phyloP scores from a whole-genome alignment of 1,140 invertebrate species.

The Mactra quadrangularis region DNA sequence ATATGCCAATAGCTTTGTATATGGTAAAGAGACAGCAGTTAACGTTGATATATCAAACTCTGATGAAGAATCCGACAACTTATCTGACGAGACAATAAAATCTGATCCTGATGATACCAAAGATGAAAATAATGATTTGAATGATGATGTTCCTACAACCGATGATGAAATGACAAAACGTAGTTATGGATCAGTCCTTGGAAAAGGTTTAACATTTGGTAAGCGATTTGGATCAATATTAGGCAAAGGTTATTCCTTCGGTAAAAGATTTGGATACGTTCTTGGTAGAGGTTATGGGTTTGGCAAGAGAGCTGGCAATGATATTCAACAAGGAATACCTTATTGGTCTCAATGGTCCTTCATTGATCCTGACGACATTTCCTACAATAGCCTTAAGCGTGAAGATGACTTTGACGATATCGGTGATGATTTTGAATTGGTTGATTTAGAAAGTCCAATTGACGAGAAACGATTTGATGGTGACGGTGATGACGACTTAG shows the following conservation, averaged over 20 bases:
- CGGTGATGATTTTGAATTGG: constrained; percentile 5
- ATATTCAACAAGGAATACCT: not conserved
- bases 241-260: constrained; percentile 18
- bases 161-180: not conserved
- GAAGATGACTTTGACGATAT: not conserved
- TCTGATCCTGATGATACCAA: not conserved
- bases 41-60: too few relatives aligned
- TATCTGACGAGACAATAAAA: not conserved
- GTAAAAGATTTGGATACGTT: constrained; percentile 21
- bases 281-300: constrained; percentile 30
- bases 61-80: too few relatives aligned
- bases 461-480: constrained; percentile 16
- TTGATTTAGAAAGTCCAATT: constrained; percentile 25
- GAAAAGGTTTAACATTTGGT: constrained; percentile 12
- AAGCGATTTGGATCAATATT: constrained; percentile 25
- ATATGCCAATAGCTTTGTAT: too few relatives aligned
- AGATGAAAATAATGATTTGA: not conserved
- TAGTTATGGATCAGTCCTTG: constrained; percentile 18
- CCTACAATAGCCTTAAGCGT: not conserved
- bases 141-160: not conserved
- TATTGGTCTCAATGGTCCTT: not conserved
- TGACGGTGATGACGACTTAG: not conserved
- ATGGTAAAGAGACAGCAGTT: too few relatives aligned
- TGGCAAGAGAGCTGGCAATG: constrained; percentile 8
- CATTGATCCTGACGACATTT: not conserved